A percentile compares a stretch with the other conserved stretches of the same genome.
Conservation (phyloP, 1,140 invertebrate species). For the Drosophila arawakana region DNA sequence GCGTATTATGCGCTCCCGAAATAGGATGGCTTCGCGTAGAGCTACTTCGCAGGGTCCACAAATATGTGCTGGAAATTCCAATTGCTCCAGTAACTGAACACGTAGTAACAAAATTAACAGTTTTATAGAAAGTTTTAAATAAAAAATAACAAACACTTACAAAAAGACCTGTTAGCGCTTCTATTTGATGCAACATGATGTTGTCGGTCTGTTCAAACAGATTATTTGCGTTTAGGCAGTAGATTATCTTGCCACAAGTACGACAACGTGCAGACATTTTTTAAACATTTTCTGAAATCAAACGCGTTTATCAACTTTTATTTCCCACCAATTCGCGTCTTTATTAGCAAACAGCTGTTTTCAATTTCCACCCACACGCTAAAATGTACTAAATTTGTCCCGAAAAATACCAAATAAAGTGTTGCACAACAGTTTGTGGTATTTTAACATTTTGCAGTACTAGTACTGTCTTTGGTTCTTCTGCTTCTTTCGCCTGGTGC, state of each 20-base stretch:
- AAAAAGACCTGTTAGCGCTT: constrained; percentile 60
- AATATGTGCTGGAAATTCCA: constrained; percentile 49
- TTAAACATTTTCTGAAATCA: constrained; percentile 34
- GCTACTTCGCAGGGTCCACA: constrained; percentile 62
- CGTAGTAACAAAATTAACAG: background rate
- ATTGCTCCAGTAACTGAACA: constrained; percentile 37
- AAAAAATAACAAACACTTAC: constrained; percentile 35
- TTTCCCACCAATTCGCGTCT: constrained; percentile 25
- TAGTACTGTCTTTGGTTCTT: constrained; percentile 42
- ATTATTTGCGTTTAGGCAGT: constrained; percentile 28
- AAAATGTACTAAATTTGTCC: constrained; percentile 39
- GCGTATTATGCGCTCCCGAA: constrained; percentile 57
- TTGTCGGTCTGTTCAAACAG: constrained; percentile 53
- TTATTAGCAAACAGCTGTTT: constrained; percentile 32
- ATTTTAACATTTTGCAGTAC: constrained; percentile 25
- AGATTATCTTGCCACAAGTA: constrained; percentile 62
- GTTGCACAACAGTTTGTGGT: constrained; percentile 7
- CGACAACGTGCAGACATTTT: constrained; percentile 57
- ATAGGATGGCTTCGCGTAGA: constrained; percentile 51
- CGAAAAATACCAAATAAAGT: constrained; percentile 7
- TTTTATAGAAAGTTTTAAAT: background rate
- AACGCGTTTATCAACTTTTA: constrained; percentile 12
- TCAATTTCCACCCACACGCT: background rate
- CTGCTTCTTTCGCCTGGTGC: constrained; percentile 60
- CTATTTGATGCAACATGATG: constrained; percentile 64